Evolutionary conservation across 2,888 invertebrate species (phyloP).

Genomic region (Diaperis boleti): DNA sequence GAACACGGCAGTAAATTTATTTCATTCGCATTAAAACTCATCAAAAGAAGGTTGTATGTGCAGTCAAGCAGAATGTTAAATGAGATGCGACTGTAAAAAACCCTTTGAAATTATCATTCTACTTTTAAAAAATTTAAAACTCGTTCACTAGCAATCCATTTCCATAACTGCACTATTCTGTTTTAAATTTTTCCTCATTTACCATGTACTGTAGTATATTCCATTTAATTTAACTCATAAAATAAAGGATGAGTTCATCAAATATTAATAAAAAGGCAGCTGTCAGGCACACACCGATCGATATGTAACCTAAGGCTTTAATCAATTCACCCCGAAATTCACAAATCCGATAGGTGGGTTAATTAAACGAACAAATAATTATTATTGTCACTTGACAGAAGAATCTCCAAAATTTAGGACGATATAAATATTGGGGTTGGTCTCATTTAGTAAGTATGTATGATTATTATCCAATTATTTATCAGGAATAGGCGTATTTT

Average conservation of each 20-base stretch:
- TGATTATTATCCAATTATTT: too few species aligned
- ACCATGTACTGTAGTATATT: background rate
- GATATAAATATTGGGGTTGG: too few species aligned
- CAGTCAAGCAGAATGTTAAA: slow-evolving; percentile 11
- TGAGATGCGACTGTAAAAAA: background rate
- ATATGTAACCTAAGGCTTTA: slow-evolving; percentile 16
- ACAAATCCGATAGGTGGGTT: slow-evolving; percentile 13
- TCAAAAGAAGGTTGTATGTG: background rate
- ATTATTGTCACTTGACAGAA: slow-evolving; percentile 17
- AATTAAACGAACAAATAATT: slow-evolving; percentile 31
- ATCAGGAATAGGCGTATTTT: too few species aligned
- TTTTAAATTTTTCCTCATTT: background rate
- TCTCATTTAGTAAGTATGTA: too few species aligned
- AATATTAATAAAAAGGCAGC: slow-evolving; percentile 7
- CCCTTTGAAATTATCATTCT: background rate
- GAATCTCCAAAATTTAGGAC: too few species aligned
- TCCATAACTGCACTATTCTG: background rate
- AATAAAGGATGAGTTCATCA: slow-evolving; percentile 14
- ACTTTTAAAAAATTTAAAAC: background rate
- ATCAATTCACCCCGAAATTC: slow-evolving; percentile 15
- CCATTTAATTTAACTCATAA: background rate
- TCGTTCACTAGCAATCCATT: too few species aligned
- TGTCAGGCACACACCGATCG: slow-evolving; percentile 7
- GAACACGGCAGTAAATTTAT: background rate
- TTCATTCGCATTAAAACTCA: slow-evolving; percentile 1